Base-by-base conservation (phyloP, 2,113 vertebrate species). In the Pardalotus punctatus region DNA sequence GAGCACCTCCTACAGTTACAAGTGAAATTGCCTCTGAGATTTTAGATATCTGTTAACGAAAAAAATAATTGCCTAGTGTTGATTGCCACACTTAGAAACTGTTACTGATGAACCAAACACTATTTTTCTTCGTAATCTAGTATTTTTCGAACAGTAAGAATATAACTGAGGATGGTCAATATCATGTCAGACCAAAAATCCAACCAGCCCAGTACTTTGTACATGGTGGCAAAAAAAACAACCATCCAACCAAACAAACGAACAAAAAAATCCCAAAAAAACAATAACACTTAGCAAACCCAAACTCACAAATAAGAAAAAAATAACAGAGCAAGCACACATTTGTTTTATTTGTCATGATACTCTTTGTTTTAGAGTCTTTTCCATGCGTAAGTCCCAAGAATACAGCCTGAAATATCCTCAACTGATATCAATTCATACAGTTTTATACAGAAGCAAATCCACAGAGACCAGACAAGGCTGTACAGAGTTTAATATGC, bases 181-280 rank as follows among this genome's bases (percentile, higher is more conserved):
- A 57, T 45, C 22, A 22, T 7, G 6, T 54, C 38, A 74, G 47
- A 79, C 29, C 5, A 31, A 87, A 86, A 91, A 48, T 28, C 25
- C 36, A 84, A 11, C 2, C 64, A 77, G 11, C 6, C 12, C 25
- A 58, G 19, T 27, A 81, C 12, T 15, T 65, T 65, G 9, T 65
- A 21, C 19, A 70, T 1, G 1, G 14, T 13, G 5, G 13, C 29
- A 11, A 65, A 33, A 70, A 51, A n/a, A 70, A n/a, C n/a, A 43
- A 43, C 43, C 43, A 43, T 7, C 14, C n/a, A 33, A 14, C 12
- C 6, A 18, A 61, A 11, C 4, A 33, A 31, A 8, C 27, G 40
- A 16, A 31, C 35, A 18, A 31, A 45, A 10, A 56, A 5, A 2
- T 6, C 3, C n/a, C 3, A 0, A 2, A 28, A 45, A 54, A 19